phyloP scores from a whole-genome alignment of 2,888 invertebrate genomes.

The Sinelater perroti region DNA sequence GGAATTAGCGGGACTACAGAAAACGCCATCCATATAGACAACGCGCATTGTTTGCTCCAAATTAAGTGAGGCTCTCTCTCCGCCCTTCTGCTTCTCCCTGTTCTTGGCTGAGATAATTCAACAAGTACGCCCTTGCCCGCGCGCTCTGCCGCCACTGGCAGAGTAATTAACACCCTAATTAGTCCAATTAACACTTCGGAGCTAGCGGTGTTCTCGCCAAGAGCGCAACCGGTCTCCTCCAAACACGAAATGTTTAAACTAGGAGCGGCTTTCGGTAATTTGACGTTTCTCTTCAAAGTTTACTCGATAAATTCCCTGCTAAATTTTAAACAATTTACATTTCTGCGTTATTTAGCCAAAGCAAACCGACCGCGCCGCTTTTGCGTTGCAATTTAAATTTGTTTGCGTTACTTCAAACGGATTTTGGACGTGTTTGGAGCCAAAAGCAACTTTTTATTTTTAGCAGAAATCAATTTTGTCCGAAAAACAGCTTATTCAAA shows the following conservation, averaged over 20 bases:
- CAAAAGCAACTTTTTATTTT: too few species aligned
- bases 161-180: constrained; percentile 43
- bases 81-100: constrained; percentile 27
- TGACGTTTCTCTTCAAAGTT: constrained; percentile 19
- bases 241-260: constrained; percentile 39
- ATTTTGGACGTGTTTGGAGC: too few species aligned
- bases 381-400: background rate
- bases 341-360: too few species aligned
- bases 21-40: constrained; percentile 25
- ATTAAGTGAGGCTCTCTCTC: constrained; percentile 37
- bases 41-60: constrained; percentile 28
- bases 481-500: too few species aligned
- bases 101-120: constrained; percentile 40
- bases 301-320: constrained; percentile 19
- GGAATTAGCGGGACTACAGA: constrained; percentile 7
- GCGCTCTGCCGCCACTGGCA: constrained; percentile 37
- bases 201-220: constrained; percentile 37
- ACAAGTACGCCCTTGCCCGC: constrained; percentile 40
- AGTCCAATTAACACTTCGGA: constrained; percentile 42
- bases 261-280: constrained; percentile 32
- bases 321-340: constrained; percentile 15
- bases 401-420: background rate
- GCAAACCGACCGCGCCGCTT: too few species aligned
- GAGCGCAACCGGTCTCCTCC: constrained; percentile 37
- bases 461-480: too few species aligned